Base-by-base conservation (phyloP, 2,888 invertebrate species). In the Iphiclides podalirius region DNA sequence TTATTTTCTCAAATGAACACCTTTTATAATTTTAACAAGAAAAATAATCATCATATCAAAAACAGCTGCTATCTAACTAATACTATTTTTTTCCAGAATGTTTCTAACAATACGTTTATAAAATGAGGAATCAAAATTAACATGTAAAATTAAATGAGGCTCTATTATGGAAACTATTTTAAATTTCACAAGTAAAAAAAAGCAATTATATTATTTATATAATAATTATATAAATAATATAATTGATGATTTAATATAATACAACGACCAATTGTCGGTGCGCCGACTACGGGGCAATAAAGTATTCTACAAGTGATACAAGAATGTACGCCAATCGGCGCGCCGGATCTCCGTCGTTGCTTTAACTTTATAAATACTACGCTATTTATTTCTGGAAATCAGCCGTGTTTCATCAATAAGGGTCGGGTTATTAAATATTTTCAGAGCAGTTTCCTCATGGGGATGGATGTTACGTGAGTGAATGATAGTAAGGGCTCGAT, bases 301-400 rank as follows among this genome's bases (percentile, higher is more conserved):
- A 86, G 84, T 84, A 87, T 86, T 83, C 81, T 83, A 84, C 86
- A 86, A 86, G 86, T 87, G 86, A 85, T 87, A 87, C 84, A 78
- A 83, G 84, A 82, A 78, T 74, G 75, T 74, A 68, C 64, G 61
- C 67, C 76, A 83, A 87, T 87, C 87, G 70, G 56, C 60, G 69
- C 61, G 72, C 75, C 75, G 71, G 77, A 86, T 86, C 85, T 75
- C 49, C 49, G 68, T 66, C 67, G 70, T 70, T 72, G 79, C 79
- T 72, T 76, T 79, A 79, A 79, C 83, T 82, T 87, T 85, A 86
- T 86, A 85, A 86, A 87, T 86, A 86, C 82, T 79, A 71, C 63
- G 85, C 85, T 83, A 85, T 87, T 87, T 87, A 83, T 87, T 87
- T 84, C 83, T 83, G 79, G 79, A 79, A 87, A 86, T 86, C 86